Evolutionary conservation across 2,888 invertebrate species (phyloP).

Genomic region (Sceliomorpha sp.): DNA sequence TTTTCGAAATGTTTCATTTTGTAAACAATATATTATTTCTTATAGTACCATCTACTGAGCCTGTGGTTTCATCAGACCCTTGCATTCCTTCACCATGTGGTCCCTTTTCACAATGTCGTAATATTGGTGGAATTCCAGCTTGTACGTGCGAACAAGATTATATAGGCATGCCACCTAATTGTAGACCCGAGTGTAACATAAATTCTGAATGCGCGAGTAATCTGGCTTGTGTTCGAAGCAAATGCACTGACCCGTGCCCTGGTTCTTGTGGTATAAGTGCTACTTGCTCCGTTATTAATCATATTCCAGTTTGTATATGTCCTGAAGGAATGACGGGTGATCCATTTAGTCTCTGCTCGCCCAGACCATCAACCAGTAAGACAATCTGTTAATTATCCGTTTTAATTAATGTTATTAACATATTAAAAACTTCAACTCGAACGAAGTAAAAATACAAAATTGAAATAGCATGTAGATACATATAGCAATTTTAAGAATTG

Average conservation of each 20-base stretch:
- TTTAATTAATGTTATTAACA: too few relatives aligned
- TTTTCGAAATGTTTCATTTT: too few relatives aligned
- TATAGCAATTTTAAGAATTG: too few relatives aligned
- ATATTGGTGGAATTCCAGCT: constrained; percentile 80
- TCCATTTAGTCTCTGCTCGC: constrained; percentile 81
- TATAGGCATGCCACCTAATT: constrained; percentile 84
- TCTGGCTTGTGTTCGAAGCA: constrained; percentile 87
- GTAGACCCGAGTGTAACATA: constrained; percentile 89
- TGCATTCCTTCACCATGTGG: constrained; percentile 85
- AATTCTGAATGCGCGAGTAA: constrained; percentile 89
- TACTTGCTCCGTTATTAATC: constrained; percentile 85
- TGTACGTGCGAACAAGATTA: constrained; percentile 86
- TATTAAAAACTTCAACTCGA: too few relatives aligned
- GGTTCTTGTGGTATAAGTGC: constrained; percentile 85
- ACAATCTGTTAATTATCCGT: too few relatives aligned
- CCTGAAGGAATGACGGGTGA: constrained; percentile 84
- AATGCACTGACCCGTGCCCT: constrained; percentile 89
- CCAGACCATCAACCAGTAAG: constrained; percentile 72
- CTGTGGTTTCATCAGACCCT: constrained; percentile 73
- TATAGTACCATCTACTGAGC: too few relatives aligned
- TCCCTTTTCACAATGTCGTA: constrained; percentile 88
- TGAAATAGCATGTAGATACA: too few relatives aligned
- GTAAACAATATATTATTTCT: too few relatives aligned
- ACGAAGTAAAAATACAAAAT: too few relatives aligned
- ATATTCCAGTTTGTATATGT: constrained; percentile 87